Conservation (phyloP, 23 tunicate genomes). For the Diplosoma virens region DNA sequence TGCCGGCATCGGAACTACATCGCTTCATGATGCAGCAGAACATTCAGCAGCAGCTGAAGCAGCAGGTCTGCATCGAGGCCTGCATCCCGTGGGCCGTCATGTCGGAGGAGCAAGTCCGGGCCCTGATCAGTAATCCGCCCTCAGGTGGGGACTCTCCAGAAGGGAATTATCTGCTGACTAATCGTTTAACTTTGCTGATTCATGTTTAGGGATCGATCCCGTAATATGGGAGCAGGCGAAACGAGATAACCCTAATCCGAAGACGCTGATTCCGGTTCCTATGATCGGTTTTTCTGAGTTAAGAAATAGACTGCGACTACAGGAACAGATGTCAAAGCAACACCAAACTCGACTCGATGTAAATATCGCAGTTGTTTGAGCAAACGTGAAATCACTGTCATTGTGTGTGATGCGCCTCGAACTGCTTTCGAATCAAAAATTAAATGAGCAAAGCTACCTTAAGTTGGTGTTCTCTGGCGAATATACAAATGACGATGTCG, state of each 20-base stretch:
- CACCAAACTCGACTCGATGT: constrained; percentile 89
- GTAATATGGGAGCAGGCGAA: constrained; percentile 98
- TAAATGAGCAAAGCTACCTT: no score
- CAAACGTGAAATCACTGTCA: no score
- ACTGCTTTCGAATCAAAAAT: no score
- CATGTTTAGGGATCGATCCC: constrained; percentile 88
- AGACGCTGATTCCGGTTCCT: constrained; percentile 84
- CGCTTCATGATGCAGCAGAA: constrained; percentile 53
- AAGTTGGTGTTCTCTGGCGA: background rate
- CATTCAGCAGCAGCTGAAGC: constrained; percentile 63
- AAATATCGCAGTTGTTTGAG: constrained; percentile 9
- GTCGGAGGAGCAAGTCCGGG: constrained; percentile 50
- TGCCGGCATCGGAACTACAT: constrained; percentile 72
- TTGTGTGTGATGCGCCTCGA: no score
- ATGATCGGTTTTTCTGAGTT: constrained; percentile 86
- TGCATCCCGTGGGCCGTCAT: constrained; percentile 67
- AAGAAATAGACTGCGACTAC: constrained; percentile 59
- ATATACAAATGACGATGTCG: background rate
- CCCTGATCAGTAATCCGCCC: constrained; percentile 69
- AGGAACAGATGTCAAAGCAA: constrained; percentile 78
- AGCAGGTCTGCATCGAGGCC: constrained; percentile 64
- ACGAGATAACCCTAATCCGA: constrained; percentile 81
- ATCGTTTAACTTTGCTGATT: no score
- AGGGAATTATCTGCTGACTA: no score
- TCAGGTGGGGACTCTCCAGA: no score